These are phyloP conservation scores for Riptortus pedestris DNA, from an alignment of 1,140 invertebrate species.

Conservation along the genomic window DNA sequence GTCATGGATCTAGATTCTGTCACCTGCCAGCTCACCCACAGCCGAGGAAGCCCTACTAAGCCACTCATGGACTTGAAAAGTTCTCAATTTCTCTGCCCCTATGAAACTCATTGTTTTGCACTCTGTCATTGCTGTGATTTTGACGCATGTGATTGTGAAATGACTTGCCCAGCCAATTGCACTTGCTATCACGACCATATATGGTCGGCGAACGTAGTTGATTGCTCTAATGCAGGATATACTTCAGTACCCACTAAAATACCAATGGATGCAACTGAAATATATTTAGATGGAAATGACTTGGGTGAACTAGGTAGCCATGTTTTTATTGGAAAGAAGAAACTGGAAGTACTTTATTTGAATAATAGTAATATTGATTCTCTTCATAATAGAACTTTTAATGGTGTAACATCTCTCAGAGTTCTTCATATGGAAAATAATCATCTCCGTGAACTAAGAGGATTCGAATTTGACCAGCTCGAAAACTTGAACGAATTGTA, in stretches of 20 bases:
- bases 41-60: constrained; percentile 35
- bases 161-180: constrained; percentile 45
- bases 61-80: constrained; percentile 55
- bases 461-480: constrained; percentile 44
- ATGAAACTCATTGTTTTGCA: constrained; percentile 47
- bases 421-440: constrained; percentile 44
- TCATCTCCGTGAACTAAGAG: constrained; percentile 39
- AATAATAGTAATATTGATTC: constrained; percentile 41
- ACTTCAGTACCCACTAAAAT: constrained; percentile 39
- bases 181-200: constrained; percentile 44
- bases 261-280: constrained; percentile 49
- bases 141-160: constrained; percentile 48
- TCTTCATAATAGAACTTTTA: constrained; percentile 46
- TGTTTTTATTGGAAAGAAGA: constrained; percentile 46
- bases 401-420: constrained; percentile 41
- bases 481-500: constrained; percentile 41
- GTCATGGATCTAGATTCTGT: constrained; percentile 39
- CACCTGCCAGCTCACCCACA: constrained; percentile 35
- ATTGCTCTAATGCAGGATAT: constrained; percentile 39
- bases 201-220: constrained; percentile 45
- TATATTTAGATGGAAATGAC: constrained; percentile 46
- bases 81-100: constrained; percentile 52
- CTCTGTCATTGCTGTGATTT: constrained; percentile 53
- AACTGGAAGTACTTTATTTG: constrained; percentile 41
- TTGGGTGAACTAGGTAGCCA: constrained; percentile 41